phyloP scores from a whole-genome alignment of 2,888 invertebrate genomes.

The Cheilosia grossa region DNA sequence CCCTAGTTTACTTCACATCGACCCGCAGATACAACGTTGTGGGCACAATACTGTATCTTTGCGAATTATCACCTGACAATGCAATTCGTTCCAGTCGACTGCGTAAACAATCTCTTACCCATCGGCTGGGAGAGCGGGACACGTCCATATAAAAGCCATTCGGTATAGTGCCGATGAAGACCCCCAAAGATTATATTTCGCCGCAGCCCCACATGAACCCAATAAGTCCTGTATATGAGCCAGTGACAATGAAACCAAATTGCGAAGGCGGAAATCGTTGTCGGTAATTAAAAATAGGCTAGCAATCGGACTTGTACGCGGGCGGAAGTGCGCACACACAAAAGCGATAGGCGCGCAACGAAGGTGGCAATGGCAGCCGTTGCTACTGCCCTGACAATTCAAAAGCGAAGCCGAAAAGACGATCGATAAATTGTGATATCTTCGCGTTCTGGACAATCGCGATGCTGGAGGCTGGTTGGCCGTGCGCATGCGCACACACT shows the following conservation, averaged over 20 bases:
- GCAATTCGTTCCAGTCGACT: constrained; percentile 53
- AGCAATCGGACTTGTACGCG: constrained; percentile 41
- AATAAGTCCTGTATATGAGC: not conserved
- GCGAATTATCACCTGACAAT: constrained; percentile 58
- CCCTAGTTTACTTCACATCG: constrained; percentile 20
- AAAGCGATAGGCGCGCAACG: constrained; percentile 33
- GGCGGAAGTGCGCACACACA: constrained; percentile 43
- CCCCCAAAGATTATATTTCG: constrained; percentile 18
- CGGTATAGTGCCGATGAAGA: not conserved
- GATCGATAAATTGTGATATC: constrained; percentile 68
- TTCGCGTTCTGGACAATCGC: constrained; percentile 49
- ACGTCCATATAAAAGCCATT: not conserved
- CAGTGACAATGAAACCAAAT: constrained; percentile 44
- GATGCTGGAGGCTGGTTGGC: constrained; percentile 45
- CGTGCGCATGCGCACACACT: constrained; percentile 46
- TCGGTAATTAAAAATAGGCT: constrained; percentile 64
- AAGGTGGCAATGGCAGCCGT: constrained; percentile 33
- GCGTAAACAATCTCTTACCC: constrained; percentile 11
- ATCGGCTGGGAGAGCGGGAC: not conserved
- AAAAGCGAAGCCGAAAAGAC: constrained; percentile 48
- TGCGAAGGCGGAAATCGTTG: constrained; percentile 57
- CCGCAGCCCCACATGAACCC: constrained; percentile 3
- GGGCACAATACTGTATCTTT: constrained; percentile 18
- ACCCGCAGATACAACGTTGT: constrained; percentile 26
- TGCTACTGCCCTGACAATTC: constrained; percentile 48